Evolutionary conservation across 2,888 invertebrate species (phyloP), one percentile per base, ranked within the genome.

Genomic region (Adineta ricciae): DNA sequence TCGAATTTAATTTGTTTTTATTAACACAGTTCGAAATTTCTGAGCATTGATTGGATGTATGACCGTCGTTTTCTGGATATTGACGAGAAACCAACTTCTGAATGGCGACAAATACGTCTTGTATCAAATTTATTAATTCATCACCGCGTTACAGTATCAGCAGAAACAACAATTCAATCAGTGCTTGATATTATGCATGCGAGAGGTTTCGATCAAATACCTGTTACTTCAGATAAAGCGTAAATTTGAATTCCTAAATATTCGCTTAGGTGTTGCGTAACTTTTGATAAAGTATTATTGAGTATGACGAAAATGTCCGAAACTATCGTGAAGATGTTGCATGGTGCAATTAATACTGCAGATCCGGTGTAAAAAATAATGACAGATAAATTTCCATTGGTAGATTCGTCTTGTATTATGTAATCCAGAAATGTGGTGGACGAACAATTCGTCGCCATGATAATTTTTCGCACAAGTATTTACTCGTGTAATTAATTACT

Each of bases 21-120:
- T 8, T 85, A 41, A 85, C 87, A 1, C 88, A 91, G 91, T 90
- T 96, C 97, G 24, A 98, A 97, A 91, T 96, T 96, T 91, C 93
- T 97, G 49, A 94, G 93, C 83, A 96, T 97, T 91, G 94, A 94
- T 88, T 98, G 98, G 98, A 95, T 98, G 96, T 94, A 94, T 90
- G 94, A 94, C 41, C 92, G 95, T 87, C 92, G 93, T 88, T 92
- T 92, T 87, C 88, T 92, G 56, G 91, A 91, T 73, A 0, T 73
- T 38, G 38, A 73, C 36, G 73, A 73, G 36, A 24, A 38, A 16
- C 24, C 73, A 16, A 38, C 21, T 73, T 24, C 2, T 73, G 73
- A 73, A 73, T 73, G 73, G 73, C 38, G 73, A 38, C 36, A 73
- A 21, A 7, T 38, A 73, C 7, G 89, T 86, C 89, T 89, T 85